phyloP scores from a whole-genome alignment of 2,888 invertebrate species.

The Fragum sueziense region DNA sequence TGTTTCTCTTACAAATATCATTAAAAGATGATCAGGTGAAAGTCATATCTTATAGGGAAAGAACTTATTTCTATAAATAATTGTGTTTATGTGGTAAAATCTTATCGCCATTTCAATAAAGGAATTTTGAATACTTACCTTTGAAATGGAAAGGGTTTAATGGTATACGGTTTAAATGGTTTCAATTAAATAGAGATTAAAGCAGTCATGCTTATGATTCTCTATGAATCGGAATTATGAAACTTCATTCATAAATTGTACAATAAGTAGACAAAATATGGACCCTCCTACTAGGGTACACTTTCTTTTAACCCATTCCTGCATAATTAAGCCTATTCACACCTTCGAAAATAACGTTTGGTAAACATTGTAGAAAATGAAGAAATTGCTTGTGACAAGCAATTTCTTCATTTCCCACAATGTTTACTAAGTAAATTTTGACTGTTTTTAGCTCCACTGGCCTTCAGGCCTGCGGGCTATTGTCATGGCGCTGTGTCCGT shows the following conservation, averaged over 20 bases:
- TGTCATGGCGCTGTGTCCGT: too few relatives aligned
- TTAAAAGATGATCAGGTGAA: too few relatives aligned
- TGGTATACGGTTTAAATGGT: neutral
- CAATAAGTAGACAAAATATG: neutral
- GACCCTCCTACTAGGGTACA: neutral
- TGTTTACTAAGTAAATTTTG: too few relatives aligned
- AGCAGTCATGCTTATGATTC: too few relatives aligned
- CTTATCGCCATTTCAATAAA: too few relatives aligned
- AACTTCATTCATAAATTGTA: too few relatives aligned
- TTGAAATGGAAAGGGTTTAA: neutral
- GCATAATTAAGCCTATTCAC: neutral
- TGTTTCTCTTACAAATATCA: too few relatives aligned
- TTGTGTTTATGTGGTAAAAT: too few relatives aligned
- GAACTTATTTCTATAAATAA: too few relatives aligned
- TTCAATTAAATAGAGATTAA: neutral
- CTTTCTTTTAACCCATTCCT: neutral
- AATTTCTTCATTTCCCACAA: neutral
- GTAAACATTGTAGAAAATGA: neutral
- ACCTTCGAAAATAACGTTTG: neutral
- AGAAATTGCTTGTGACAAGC: neutral
- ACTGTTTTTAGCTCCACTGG: too few relatives aligned
- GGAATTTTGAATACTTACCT: too few relatives aligned
- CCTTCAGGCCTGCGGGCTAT: too few relatives aligned
- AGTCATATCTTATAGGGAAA: neutral
- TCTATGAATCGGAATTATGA: neutral